These are phyloP conservation scores for Bombyx mori DNA, from an alignment of 1,140 invertebrate species.

Conservation along the genomic window DNA sequence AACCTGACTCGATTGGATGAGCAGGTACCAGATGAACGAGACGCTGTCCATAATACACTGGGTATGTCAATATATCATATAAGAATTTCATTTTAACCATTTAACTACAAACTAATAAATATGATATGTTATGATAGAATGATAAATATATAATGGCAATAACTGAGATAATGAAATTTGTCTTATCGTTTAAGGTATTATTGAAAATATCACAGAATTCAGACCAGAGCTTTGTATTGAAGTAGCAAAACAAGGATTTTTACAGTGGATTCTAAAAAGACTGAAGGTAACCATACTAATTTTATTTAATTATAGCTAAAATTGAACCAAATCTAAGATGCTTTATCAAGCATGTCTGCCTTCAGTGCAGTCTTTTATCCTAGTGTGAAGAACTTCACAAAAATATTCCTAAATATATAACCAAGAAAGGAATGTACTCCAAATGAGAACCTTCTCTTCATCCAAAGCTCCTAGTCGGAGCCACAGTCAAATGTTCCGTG, in stretches of 20 bases:
- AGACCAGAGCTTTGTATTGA: conserved; percentile 86
- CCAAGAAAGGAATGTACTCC: too few relatives aligned
- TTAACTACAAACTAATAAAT: neutral
- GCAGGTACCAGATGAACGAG: conserved; percentile 92
- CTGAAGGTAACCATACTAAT: conserved; percentile 73
- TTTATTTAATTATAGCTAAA: neutral
- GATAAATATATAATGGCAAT: neutral
- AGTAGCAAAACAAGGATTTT: conserved; percentile 89
- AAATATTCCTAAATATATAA: too few relatives aligned
- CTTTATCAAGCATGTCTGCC: neutral
- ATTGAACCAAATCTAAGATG: neutral
- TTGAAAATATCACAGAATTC: conserved; percentile 95
- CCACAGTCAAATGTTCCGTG: too few relatives aligned
- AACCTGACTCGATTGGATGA: conserved; percentile 96
- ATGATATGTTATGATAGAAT: too few relatives aligned
- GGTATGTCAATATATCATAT: conserved; percentile 65
- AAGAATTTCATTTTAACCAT: neutral
- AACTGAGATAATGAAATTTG: conserved; percentile 1
- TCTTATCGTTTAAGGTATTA: conserved; percentile 74
- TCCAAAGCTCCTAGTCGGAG: too few relatives aligned
- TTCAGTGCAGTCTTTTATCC: too few relatives aligned
- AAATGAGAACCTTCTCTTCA: too few relatives aligned
- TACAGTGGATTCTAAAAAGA: conserved; percentile 94
- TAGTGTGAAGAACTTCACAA: too few relatives aligned
- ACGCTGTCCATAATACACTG: conserved; percentile 96